phyloP scores from a whole-genome alignment of 2,888 invertebrate genomes.

The Nomada hirtipes region DNA sequence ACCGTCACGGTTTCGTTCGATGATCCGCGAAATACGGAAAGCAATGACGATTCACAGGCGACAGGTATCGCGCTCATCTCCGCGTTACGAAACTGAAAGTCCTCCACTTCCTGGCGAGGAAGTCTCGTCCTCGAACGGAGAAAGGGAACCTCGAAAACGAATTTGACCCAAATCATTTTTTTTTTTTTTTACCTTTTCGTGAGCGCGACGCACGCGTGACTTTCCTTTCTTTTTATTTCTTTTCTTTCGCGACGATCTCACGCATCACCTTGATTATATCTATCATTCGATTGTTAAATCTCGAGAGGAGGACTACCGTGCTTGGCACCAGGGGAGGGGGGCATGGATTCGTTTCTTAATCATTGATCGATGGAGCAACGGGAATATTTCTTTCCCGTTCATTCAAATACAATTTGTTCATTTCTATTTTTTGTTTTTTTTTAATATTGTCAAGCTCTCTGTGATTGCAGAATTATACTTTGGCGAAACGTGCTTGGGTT shows the following conservation, averaged over 20 bases:
- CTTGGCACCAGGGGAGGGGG: too few species aligned
- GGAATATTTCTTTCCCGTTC: too few species aligned
- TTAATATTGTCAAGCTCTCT: too few species aligned
- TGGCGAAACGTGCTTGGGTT: too few species aligned
- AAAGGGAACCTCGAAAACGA: constrained; percentile 66
- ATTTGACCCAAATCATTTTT: constrained; percentile 68
- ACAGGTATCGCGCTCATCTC: constrained; percentile 36
- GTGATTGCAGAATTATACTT: too few species aligned
- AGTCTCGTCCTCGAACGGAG: constrained; percentile 51
- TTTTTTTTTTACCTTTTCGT: background rate
- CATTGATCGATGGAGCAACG: too few species aligned
- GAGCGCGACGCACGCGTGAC: constrained; percentile 23
- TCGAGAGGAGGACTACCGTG: too few species aligned
- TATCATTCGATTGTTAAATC: too few species aligned
- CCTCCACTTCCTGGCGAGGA: constrained; percentile 60
- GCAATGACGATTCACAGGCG: constrained; percentile 1
- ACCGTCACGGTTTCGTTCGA: background rate
- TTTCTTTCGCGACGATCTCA: background rate
- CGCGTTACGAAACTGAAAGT: constrained; percentile 69
- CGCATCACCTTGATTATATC: too few species aligned
- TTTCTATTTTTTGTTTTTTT: too few species aligned
- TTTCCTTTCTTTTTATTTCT: constrained; percentile 47
- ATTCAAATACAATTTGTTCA: too few species aligned
- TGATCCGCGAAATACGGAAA: constrained; percentile 10
- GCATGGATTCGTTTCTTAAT: too few species aligned